Conservation (phyloP, 2,797 vertebrate species). For the Siniperca undulata region DNA sequence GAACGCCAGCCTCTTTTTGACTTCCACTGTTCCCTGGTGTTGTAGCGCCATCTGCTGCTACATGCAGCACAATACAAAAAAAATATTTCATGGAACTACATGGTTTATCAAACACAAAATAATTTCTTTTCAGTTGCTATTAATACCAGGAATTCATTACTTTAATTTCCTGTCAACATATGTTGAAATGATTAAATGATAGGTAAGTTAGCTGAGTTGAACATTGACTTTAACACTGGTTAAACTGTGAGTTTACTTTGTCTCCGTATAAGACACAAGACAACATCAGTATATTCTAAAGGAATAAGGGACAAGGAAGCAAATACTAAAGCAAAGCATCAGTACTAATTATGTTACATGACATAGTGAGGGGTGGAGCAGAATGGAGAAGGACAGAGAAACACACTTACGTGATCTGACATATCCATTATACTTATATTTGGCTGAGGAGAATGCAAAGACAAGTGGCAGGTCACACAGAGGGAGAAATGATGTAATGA, state of each 20-base stretch:
- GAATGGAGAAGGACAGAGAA: conserved; percentile 81
- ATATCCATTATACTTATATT: conserved; percentile 92
- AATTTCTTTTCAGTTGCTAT: conserved; percentile 29
- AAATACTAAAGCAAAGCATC: conserved; percentile 72
- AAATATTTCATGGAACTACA: conserved; percentile 79
- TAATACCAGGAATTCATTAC: conserved; percentile 44
- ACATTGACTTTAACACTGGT: conserved; percentile 53
- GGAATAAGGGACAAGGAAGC: conserved; percentile 61
- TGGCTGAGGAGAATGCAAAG: conserved; percentile 90
- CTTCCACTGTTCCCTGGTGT: conserved; percentile 87
- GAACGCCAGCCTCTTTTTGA: conserved; percentile 85
- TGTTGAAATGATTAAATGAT: conserved; percentile 32
- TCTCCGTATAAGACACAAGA: conserved; percentile 61
- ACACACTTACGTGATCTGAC: conserved; percentile 90
- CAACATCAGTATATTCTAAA: conserved; percentile 69
- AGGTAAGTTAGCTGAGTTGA: conserved; percentile 33
- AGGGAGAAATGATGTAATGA: conserved; percentile 81
- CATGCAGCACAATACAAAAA: conserved; percentile 86
- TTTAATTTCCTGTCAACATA: conserved; percentile 45
- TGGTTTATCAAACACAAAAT: conserved; percentile 72
- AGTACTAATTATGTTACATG: conserved; percentile 63
- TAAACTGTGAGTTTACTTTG: conserved; percentile 41
- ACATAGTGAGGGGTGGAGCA: conserved; percentile 68
- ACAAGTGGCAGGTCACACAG: conserved; percentile 87
- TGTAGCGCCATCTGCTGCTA: conserved; percentile 91